Percentiles rank a stretch among this genome's conserved stretches.
Conservation (phyloP, 2,797 vertebrate species). For the Scyliorhinus canicula region DNA sequence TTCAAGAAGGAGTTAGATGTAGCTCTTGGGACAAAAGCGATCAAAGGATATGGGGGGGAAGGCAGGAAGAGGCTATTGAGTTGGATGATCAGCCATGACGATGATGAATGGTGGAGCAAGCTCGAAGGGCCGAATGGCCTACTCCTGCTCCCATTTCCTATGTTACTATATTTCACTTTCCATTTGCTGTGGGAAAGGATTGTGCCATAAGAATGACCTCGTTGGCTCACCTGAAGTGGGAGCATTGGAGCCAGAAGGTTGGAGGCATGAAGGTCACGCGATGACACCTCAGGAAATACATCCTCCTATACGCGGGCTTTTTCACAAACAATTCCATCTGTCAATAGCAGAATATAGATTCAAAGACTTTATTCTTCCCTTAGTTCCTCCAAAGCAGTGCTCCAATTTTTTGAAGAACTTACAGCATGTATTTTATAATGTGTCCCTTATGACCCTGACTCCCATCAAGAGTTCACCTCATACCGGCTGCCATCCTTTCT, state of each 20-base stretch:
- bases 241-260: too few relatives aligned
- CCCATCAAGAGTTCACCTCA: background rate
- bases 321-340: background rate
- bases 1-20: too few relatives aligned
- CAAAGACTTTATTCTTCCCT: background rate
- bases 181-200: background rate
- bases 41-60: too few relatives aligned
- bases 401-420: background rate
- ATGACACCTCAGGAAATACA: background rate
- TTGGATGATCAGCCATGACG: too few relatives aligned
- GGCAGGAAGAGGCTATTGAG: too few relatives aligned
- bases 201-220: background rate
- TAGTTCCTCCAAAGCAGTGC: background rate
- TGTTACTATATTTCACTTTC: too few relatives aligned
- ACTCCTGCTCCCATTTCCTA: too few relatives aligned
- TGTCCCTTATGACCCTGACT: background rate
- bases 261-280: background rate
- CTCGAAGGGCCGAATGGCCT: too few relatives aligned
- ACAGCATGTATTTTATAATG: background rate
- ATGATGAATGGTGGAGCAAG: too few relatives aligned
- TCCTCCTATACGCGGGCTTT: too few relatives aligned
- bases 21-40: too few relatives aligned
- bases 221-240: too few relatives aligned
- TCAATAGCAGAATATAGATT: background rate
- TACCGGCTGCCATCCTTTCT: background rate